Evolutionary conservation across 2,888 invertebrate genomes (phyloP), one percentile per base, ranked within the genome.

Genomic region (Drosophila tanythrix): DNA sequence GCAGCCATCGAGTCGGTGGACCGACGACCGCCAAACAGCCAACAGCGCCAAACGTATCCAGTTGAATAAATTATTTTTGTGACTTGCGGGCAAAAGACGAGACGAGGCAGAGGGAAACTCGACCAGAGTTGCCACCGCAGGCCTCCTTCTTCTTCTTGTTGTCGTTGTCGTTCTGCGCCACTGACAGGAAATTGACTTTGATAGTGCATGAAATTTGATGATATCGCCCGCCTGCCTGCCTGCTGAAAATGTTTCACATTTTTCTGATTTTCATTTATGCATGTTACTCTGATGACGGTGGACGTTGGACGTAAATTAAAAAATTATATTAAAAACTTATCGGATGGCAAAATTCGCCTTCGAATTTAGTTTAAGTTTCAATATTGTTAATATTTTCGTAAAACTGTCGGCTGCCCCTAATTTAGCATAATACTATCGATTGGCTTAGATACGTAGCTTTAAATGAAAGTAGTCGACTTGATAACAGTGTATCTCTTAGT

Each of bases 201-300:
- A 86, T 87, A 89, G 89, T 89, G 88, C 83, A 88, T 85, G 81
- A 88, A 87, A 89, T 86, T 88, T 89, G 88, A 86, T 89, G 83
- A 88, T 85, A 85, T 83, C 83, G 63, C 68, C 68, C 83, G 63
- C 68, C 68, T 10, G 62, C 46, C 55, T 38, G 59, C 74, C 55
- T 38, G 59, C 74, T 64, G 52, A 82, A 79, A 73, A 69, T 66
- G 88, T 86, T 83, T 86, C 61, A 72, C 71, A 66, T 83, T 65
- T 52, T 52, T n/a, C 38, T 55, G 59, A 79, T 69, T 79, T 69
- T 60, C 72, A 71, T 71, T 76, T 46, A 59, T 56, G 61, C 51
- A 58, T 36, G 51, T 48, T 27, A 21, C 15, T 8, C 33, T 50
- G 40, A 33, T 59, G 40, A 36, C 43, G 31, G 36, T 31, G 27